Evolutionary conservation across 1,140 invertebrate genomes (phyloP), one percentile per base, ranked within the genome.

Genomic region (Psilanteris sp.): DNA sequence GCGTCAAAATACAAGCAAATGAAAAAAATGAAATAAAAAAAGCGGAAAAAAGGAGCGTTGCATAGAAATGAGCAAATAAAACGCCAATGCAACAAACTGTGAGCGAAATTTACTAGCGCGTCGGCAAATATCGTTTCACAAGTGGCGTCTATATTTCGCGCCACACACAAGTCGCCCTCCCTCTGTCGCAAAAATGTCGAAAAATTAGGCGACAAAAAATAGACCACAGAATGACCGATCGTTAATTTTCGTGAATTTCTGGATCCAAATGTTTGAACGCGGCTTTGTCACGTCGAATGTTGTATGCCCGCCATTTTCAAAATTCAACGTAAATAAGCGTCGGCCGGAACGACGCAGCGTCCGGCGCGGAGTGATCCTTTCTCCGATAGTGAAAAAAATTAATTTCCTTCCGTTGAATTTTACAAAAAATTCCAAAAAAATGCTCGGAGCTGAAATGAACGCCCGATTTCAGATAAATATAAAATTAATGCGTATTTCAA

Each of bases 301-400:
- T 68, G 29, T 62, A 62, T 68, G 62, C 75, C 75, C 75, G 75
- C 75, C 75, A 77, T 77, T 77, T 73, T 77, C 68, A 77, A 77
- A 77, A 73, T 64, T 52, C 14, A 32, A 68, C 41, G 27, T 73
- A 70, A 78, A 68, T 73, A 73, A 71, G 61, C 61, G 66, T 71
- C 54, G 34, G 4, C 10, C 15, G 29, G 37, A 66, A 41, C 22
- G 27, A 57, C 27, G 36, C 39, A 13, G 34, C 57, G 34, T 50
- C 27, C 9, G 11, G 22, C 44, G 31, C 29, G 14, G n/a, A n/a
- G n/a, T n/a, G n/a, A n/a, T n/a, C n/a, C n/a, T n/a, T n/a, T n/a
- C n/a, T n/a, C n/a, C n/a, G n/a, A n/a, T 9, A 9, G 44, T 15
- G 27, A 2, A 20, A 20, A 20, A 20, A 2, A 20, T 5, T 5